Percentiles rank a stretch among this genome's conserved stretches.
These are phyloP conservation scores for Xerus inauris DNA, from an alignment of 2,113 vertebrate genomes.

Conservation along the genomic window DNA sequence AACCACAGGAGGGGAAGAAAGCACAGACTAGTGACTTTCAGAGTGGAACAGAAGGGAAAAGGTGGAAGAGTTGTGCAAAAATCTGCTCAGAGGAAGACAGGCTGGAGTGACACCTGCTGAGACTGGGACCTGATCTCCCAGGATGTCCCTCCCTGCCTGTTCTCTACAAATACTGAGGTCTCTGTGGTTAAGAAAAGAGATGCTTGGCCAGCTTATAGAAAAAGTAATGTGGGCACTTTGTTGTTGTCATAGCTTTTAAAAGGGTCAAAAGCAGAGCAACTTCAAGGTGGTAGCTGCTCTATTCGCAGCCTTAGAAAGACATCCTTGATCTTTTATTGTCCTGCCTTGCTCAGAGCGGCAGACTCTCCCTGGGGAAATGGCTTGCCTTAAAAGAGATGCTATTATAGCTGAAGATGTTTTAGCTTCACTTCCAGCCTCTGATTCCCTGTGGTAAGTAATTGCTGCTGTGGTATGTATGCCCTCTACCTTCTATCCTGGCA, in stretches of 20 bases:
- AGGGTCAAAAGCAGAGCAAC: background rate
- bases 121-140: background rate
- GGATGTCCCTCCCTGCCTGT: background rate
- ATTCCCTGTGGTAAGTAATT: background rate
- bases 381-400: slow-evolving; percentile 63
- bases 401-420: background rate
- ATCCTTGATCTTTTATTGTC: slow-evolving; percentile 56
- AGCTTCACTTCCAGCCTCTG: background rate
- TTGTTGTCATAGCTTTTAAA: slow-evolving; percentile 47
- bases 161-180: background rate
- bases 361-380: slow-evolving; percentile 58
- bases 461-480: background rate
- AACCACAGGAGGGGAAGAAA: background rate
- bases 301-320: slow-evolving; percentile 45
- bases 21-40: background rate
- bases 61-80: background rate
- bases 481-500: slow-evolving; percentile 34
- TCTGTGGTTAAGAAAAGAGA: background rate
- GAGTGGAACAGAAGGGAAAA: background rate
- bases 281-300: slow-evolving; percentile 42
- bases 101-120: background rate
- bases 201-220: slow-evolving; percentile 9
- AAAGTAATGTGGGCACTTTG: background rate
- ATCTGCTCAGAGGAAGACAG: background rate
- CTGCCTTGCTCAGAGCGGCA: slow-evolving; percentile 22